phyloP scores from a whole-genome alignment of 2,113 vertebrate species.

The Onychorhynchus coronatus region DNA sequence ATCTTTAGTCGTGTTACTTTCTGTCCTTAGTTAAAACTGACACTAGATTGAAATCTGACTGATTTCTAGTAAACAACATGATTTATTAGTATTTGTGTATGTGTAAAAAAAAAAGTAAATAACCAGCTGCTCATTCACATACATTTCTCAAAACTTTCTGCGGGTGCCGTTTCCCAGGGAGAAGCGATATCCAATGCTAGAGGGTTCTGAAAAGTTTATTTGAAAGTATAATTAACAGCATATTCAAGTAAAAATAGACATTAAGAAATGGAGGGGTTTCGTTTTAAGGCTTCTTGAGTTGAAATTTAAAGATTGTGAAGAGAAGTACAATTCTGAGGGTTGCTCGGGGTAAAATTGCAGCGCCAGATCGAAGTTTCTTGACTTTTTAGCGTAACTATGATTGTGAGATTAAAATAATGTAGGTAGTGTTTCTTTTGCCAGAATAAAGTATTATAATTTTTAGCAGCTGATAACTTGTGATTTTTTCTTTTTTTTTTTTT shows the following conservation, averaged over 20 bases:
- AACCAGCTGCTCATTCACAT: background rate
- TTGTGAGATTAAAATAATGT: background rate
- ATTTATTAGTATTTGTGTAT: background rate
- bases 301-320: background rate
- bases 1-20: background rate
- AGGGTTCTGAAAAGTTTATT: background rate
- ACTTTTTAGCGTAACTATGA: background rate
- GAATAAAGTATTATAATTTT: background rate
- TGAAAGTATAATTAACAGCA: background rate
- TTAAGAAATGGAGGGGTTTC: background rate
- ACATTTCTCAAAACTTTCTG: background rate
- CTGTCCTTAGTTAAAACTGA: background rate
- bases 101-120: background rate
- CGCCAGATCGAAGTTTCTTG: background rate
- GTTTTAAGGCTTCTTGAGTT: background rate
- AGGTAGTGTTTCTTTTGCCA: background rate
- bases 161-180: background rate
- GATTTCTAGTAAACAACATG: background rate
- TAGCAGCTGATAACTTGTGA: background rate
- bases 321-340: background rate
- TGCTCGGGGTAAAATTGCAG: background rate
- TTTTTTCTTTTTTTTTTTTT: background rate
- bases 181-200: background rate
- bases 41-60: background rate
- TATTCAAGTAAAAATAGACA: background rate